phyloP scores from a whole-genome alignment of 1,140 invertebrate species.

The Diplogasteroides magnus region DNA sequence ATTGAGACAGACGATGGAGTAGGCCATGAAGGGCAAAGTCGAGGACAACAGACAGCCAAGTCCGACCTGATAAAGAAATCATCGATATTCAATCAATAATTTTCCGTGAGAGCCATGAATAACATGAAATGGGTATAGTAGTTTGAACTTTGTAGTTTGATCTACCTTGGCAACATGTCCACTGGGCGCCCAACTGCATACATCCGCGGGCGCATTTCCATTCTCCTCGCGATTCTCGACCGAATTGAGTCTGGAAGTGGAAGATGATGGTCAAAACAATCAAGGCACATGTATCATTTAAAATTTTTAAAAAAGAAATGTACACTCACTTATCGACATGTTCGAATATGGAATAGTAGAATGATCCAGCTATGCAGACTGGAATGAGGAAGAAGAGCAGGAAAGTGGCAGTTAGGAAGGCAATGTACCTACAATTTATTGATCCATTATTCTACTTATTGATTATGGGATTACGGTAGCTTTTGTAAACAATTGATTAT shows the following conservation, averaged over 20 bases:
- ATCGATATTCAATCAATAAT: background rate
- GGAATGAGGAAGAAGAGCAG: constrained; percentile 29
- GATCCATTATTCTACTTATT: too few relatives aligned
- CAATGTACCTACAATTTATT: constrained; percentile 29
- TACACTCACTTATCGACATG: constrained; percentile 14
- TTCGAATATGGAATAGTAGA: constrained; percentile 31
- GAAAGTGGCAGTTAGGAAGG: constrained; percentile 24
- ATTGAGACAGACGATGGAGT: constrained; percentile 25
- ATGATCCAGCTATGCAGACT: constrained; percentile 26
- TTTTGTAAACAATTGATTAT: too few relatives aligned
- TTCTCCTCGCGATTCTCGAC: background rate
- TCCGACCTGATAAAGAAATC: constrained; percentile 15
- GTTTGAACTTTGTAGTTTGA: background rate
- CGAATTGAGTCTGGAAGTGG: background rate
- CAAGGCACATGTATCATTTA: too few relatives aligned
- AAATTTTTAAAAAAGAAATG: background rate
- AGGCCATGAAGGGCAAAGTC: constrained; percentile 21
- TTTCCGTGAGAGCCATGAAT: background rate
- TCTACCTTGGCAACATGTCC: constrained; percentile 23
- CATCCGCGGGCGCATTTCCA: background rate
- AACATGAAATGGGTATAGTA: background rate
- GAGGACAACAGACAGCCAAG: constrained; percentile 21
- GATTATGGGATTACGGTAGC: too few relatives aligned
- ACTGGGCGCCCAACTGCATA: constrained; percentile 24
- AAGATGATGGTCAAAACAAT: too few relatives aligned